Conservation (phyloP, 2,797 vertebrate species). For the Hyperoplus immaculatus region DNA sequence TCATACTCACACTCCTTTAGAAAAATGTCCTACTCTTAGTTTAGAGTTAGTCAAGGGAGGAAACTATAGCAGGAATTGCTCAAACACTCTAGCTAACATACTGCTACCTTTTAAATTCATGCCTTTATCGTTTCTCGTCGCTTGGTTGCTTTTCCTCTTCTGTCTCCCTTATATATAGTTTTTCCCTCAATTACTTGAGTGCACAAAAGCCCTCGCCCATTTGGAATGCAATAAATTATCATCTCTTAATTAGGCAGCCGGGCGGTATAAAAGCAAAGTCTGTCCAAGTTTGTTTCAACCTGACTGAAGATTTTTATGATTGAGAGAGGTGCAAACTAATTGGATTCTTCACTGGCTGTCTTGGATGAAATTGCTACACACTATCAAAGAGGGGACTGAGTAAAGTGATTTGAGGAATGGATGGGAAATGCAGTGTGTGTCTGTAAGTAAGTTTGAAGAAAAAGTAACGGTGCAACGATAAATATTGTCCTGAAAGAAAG, state of each 20-base stretch:
- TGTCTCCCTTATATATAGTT: constrained; percentile 64
- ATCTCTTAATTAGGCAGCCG: constrained; percentile 79
- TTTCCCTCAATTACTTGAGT: constrained; percentile 76
- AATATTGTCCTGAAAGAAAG: background rate
- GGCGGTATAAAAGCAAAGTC: constrained; percentile 70
- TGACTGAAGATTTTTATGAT: constrained; percentile 80
- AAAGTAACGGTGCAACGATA: constrained; percentile 22
- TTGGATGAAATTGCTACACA: constrained; percentile 61
- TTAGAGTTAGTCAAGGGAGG: constrained; percentile 50
- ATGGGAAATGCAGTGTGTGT: constrained; percentile 11
- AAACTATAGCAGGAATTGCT: constrained; percentile 49
- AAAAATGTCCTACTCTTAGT: constrained; percentile 30
- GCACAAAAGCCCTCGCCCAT: constrained; percentile 78
- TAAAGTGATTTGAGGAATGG: constrained; percentile 54
- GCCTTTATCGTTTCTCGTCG: constrained; percentile 71
- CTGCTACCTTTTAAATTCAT: constrained; percentile 71
- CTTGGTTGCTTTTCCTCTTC: constrained; percentile 68
- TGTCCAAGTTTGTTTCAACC: constrained; percentile 81
- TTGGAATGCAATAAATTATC: constrained; percentile 82
- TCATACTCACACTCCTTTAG: constrained; percentile 18
- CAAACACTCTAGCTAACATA: constrained; percentile 51
- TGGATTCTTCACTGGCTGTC: constrained; percentile 77
- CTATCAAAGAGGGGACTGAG: constrained; percentile 59
- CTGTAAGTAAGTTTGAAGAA: constrained; percentile 24
- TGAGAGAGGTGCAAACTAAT: constrained; percentile 82